Percentiles rank a stretch among this genome's conserved stretches.
These are phyloP conservation scores for Mormyrops boulengeri DNA, from an alignment of 2,797 vertebrate species.

Conservation along the genomic window DNA sequence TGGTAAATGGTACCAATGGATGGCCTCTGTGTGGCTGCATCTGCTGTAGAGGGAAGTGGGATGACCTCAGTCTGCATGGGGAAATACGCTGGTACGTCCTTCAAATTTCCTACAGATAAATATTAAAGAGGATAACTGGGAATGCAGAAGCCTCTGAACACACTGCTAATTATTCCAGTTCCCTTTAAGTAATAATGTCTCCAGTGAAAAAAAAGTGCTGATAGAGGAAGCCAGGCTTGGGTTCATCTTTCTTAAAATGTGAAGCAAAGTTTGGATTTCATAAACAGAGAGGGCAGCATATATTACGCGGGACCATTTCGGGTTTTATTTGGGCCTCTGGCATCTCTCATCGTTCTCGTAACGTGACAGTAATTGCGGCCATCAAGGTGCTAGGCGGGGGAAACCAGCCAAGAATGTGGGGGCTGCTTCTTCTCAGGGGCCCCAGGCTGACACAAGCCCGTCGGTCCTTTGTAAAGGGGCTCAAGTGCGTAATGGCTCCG, in stretches of 20 bases:
- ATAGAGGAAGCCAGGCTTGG: slow-evolving; percentile 47
- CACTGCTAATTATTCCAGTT: not conserved
- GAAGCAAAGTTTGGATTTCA: slow-evolving; percentile 79
- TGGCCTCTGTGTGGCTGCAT: not conserved
- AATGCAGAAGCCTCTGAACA: not conserved
- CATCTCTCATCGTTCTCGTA: slow-evolving; percentile 83
- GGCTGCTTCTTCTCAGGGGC: slow-evolving; percentile 72
- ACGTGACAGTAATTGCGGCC: slow-evolving; percentile 96
- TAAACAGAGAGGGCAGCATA: slow-evolving; percentile 89
- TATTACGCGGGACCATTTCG: slow-evolving; percentile 94
- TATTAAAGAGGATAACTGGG: not conserved
- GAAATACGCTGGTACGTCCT: not conserved
- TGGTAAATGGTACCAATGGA: not conserved
- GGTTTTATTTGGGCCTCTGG: slow-evolving; percentile 96
- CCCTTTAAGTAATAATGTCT: slow-evolving; percentile 31
- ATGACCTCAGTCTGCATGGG: not conserved
- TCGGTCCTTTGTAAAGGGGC: slow-evolving; percentile 83
- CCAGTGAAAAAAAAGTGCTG: not conserved
- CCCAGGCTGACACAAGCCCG: slow-evolving; percentile 75
- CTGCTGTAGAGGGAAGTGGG: not conserved
- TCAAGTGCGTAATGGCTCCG: slow-evolving; percentile 85
- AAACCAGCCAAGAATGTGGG: slow-evolving; percentile 64
- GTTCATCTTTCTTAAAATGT: slow-evolving; percentile 65
- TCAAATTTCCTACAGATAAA: not conserved
- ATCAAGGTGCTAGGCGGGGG: slow-evolving; percentile 87